Percentiles rank a stretch among this genome's conserved stretches.
These are phyloP conservation scores for Sphaerophoria taeniata DNA, from an alignment of 2,888 invertebrate species.

Conservation along the genomic window DNA sequence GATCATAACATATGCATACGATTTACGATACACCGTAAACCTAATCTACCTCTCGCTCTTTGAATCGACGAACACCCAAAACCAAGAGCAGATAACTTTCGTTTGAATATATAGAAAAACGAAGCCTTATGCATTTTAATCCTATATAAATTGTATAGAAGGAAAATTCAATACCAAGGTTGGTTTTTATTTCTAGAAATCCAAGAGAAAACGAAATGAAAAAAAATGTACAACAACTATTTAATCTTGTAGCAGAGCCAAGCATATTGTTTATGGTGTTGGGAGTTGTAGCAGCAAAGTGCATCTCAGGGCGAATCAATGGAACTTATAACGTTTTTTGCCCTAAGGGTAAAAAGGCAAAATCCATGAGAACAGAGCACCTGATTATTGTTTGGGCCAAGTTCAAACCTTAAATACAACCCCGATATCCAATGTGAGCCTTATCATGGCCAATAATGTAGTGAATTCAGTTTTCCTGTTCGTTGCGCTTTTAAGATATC, in stretches of 20 bases:
- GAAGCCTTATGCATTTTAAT: conserved; percentile 21
- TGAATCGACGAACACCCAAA: no score
- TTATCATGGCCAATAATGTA: not conserved
- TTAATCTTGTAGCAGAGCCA: conserved; percentile 3
- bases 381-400: not conserved
- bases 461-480: not conserved
- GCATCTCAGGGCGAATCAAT: not conserved
- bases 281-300: not conserved
- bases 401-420: not conserved
- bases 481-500: not conserved
- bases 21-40: no score
- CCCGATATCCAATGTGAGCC: not conserved
- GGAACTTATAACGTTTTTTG: not conserved
- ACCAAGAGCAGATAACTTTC: conserved; percentile 14
- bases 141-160: no score
- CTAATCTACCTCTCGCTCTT: no score
- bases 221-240: no score
- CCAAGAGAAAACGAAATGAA: no score
- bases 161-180: conserved; percentile 18
- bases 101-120: conserved; percentile 11
- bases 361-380: no score
- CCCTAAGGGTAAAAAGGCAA: conserved; percentile 1
- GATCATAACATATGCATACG: no score
- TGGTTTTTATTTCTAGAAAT: no score
- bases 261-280: conserved; percentile 11